Evolutionary conservation across 2,113 vertebrate species (phyloP), one percentile per base, ranked within the genome.

Genomic region (Passer montanus): DNA sequence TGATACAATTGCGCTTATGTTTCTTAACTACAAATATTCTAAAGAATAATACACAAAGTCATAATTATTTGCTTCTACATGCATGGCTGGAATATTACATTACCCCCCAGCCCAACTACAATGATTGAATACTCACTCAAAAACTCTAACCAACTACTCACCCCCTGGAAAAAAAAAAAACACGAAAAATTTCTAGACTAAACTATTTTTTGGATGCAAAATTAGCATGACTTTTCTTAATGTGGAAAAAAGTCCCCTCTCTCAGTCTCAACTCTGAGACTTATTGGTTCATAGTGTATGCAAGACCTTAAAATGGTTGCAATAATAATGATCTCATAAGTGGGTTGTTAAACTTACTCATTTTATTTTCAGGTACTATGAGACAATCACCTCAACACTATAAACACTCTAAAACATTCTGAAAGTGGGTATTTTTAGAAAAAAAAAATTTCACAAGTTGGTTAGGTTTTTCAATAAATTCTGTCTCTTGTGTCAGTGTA

Each of bases 291-390:
- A 44, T n/a, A 60, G 46, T 73, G 76, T 76, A 83, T 18, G n/a
- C 10, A 20, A 87, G 62, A 43, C 27, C 30, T 58, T 91, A 85
- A 93, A 95, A 91, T 70, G 50, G 55, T 18, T 90, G 39, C 72
- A 95, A 83, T 80, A 93, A 90, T 69, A 93, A 85, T 53, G 78
- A 85, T 50, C 74, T 94, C 50, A 22, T 80, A 89, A 95, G 31
- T 73, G 52, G 28, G 53, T 50, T 90, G 70, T 79, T 87, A 82
- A 46, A 82, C 5, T 44, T 90, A 91, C 64, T 89, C 2, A 83
- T 35, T 87, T 79, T 31, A 73, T 94, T 96, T 85, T 91, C 82
- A 95, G 53, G 31, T 59, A 72, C 39, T 2, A 3, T 47, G 73
- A 93, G 60, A 89, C 74, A 87, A 91, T 49, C 46, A 68, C 15